A percentile compares a stretch with the other conserved stretches of the same genome.
These are phyloP conservation scores for Drosophila limbata DNA, from an alignment of 2,888 invertebrate genomes.

Conservation along the genomic window DNA sequence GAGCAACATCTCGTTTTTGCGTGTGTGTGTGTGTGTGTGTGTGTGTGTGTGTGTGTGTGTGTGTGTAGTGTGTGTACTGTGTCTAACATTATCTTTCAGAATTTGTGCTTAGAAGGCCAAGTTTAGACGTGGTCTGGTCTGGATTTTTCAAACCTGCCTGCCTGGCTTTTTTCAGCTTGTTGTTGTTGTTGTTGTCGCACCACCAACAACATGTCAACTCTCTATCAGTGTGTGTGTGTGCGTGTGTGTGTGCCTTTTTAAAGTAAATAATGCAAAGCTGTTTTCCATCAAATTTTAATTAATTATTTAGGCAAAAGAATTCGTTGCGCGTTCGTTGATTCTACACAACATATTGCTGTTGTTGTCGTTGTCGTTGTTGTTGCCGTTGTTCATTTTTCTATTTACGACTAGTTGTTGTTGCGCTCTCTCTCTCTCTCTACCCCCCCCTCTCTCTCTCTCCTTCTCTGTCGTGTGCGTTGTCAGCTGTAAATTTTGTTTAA, in stretches of 20 bases:
- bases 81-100: conserved; percentile 59
- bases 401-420: conserved; percentile 15
- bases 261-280: conserved; percentile 84
- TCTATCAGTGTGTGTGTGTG: conserved; percentile 25
- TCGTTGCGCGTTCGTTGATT: conserved; percentile 44
- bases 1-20: conserved; percentile 19
- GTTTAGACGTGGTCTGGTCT: conserved; percentile 62
- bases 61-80: conserved; percentile 30
- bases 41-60: conserved; percentile 23
- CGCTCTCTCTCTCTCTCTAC: neutral
- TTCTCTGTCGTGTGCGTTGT: conserved; percentile 42
- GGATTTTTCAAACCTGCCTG: conserved; percentile 42
- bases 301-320: conserved; percentile 84
- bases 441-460: too few species aligned
- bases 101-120: conserved; percentile 63
- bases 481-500: conserved; percentile 54
- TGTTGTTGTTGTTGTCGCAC: conserved; percentile 12
- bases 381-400: conserved; percentile 34
- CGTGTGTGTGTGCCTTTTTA: conserved; percentile 68
- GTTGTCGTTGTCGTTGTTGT: conserved; percentile 8
- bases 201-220: conserved; percentile 13
- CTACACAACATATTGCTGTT: conserved; percentile 5
- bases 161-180: conserved; percentile 24
- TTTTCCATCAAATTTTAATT: conserved; percentile 85
- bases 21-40: conserved; percentile 25